Conservation (phyloP, 92 coral and sea anemone genomes). For the Hydrozoanthus gracilis region DNA sequence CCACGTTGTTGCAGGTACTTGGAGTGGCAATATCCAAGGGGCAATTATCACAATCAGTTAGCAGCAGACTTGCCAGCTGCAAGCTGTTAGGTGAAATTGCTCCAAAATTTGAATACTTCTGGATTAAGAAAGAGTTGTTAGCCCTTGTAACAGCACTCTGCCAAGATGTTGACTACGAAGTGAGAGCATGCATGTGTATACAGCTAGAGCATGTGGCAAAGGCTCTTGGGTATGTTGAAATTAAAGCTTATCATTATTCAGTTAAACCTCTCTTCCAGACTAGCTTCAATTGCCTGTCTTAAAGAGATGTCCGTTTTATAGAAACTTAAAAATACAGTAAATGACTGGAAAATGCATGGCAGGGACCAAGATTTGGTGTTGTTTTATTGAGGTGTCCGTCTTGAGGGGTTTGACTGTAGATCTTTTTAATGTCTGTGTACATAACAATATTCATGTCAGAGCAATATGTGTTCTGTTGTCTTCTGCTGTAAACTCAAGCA, state of each 20-base stretch:
- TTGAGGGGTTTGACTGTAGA: too few species aligned
- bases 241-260: not conserved
- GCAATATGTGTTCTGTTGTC: too few species aligned
- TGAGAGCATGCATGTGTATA: constrained; percentile 96
- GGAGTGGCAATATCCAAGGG: constrained; percentile 95
- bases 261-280: not conserved
- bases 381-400: too few species aligned
- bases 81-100: constrained; percentile 90
- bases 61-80: constrained; percentile 93
- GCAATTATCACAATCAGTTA: constrained; percentile 93
- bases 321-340: too few species aligned
- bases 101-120: constrained; percentile 93
- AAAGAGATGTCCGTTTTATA: too few species aligned
- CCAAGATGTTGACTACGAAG: constrained; percentile 99
- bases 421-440: too few species aligned
- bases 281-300: too few species aligned
- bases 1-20: constrained; percentile 66
- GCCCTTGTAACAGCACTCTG: constrained; percentile 90
- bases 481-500: too few species aligned
- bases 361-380: too few species aligned
- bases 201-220: constrained; percentile 90
- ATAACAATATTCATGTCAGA: too few species aligned
- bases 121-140: constrained; percentile 98
- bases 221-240: constrained; percentile 85
- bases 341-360: too few species aligned